phyloP scores from a whole-genome alignment of 2,797 vertebrate genomes.

The Orestias chungarensis region DNA sequence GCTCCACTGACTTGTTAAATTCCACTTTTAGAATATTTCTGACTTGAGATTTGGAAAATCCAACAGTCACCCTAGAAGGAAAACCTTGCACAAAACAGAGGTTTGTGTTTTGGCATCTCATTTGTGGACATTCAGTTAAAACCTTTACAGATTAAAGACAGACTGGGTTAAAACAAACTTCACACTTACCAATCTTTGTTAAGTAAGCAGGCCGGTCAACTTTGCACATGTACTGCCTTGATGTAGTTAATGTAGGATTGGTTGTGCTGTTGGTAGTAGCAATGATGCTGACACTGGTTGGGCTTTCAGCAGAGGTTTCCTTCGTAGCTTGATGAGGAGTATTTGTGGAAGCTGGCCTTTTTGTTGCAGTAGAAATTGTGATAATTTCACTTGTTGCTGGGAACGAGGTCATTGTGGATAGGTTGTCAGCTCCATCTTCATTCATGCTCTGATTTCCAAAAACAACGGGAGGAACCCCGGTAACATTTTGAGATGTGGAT shows the following conservation, averaged over 20 bases:
- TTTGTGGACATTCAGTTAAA: not conserved
- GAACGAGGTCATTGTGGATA: slow-evolving; percentile 64
- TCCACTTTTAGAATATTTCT: slow-evolving; percentile 86
- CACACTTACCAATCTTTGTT: slow-evolving; percentile 85
- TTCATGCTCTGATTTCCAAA: slow-evolving; percentile 73
- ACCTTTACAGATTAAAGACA: not conserved
- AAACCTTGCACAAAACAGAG: slow-evolving; percentile 79
- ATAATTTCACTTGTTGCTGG: slow-evolving; percentile 57
- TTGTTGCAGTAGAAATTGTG: slow-evolving; percentile 42
- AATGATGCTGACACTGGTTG: slow-evolving; percentile 41
- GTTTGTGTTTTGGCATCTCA: not conserved
- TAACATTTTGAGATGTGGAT: slow-evolving; percentile 40
- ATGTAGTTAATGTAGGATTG: slow-evolving; percentile 64
- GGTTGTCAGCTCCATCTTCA: slow-evolving; percentile 54
- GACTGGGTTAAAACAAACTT: not conserved
- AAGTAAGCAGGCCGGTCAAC: slow-evolving; percentile 83
- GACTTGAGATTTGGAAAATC: slow-evolving; percentile 88
- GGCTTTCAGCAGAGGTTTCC: slow-evolving; percentile 38
- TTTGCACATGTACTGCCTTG: slow-evolving; percentile 86
- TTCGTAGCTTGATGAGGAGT: slow-evolving; percentile 54
- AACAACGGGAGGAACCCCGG: slow-evolving; percentile 51
- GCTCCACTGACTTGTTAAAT: slow-evolving; percentile 89
- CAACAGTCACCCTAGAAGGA: slow-evolving; percentile 82
- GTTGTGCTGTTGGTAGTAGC: slow-evolving; percentile 51
- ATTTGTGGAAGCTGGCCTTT: slow-evolving; percentile 52